phyloP scores from a whole-genome alignment of 1,140 invertebrate genomes.

The Hormaphis cornu region DNA sequence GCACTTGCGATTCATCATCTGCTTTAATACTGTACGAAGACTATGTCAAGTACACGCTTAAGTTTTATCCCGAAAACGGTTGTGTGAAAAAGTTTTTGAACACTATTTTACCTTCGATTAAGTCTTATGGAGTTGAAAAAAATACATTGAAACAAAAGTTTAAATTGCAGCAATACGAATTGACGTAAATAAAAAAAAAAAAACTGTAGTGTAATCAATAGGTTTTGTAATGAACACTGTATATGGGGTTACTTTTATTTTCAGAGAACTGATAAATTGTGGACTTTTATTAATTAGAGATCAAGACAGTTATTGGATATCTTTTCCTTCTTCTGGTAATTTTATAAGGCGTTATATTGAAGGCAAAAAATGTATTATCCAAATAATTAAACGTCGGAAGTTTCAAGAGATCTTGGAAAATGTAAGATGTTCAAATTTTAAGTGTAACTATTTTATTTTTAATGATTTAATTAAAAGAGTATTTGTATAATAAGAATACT shows the following conservation, averaged over 20 bases:
- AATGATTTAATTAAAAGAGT: not conserved
- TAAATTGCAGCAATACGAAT: conserved; percentile 16
- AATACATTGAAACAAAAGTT: not conserved
- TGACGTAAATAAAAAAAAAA: not conserved
- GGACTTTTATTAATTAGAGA: conserved; percentile 29
- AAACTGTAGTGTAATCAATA: not conserved
- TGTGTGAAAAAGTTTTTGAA: conserved; percentile 11
- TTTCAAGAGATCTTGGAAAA: conserved; percentile 32
- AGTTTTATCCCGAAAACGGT: not conserved
- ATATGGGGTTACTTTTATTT: not conserved
- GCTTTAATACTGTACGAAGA: conserved; percentile 21
- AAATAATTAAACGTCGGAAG: conserved; percentile 26
- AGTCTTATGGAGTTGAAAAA: conserved; percentile 22
- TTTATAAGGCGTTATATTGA: conserved; percentile 24
- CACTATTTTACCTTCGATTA: not conserved
- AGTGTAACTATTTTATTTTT: not conserved
- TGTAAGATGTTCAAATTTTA: not conserved
- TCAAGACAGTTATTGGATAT: conserved; percentile 27
- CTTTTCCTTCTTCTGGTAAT: conserved; percentile 29
- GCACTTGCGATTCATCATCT: not conserved
- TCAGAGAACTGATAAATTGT: conserved; percentile 26
- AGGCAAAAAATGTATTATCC: conserved; percentile 13
- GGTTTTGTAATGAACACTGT: not conserved
- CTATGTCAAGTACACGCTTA: not conserved
- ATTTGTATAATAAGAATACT: not conserved